phyloP scores from a whole-genome alignment of 2,113 vertebrate genomes.

The Aspiorhynchus laticeps region DNA sequence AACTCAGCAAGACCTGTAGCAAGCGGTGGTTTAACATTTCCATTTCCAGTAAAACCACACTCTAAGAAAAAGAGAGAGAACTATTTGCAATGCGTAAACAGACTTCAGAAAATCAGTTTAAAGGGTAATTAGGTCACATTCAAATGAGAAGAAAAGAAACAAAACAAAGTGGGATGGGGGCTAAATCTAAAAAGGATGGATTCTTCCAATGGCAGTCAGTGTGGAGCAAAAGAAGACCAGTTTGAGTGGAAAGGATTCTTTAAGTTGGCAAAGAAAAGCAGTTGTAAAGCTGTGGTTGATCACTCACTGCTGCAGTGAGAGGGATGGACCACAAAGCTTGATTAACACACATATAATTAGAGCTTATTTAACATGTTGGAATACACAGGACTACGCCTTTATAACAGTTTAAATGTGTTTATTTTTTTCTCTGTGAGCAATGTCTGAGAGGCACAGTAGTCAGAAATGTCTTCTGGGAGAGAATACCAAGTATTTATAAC shows the following conservation, averaged over 20 bases:
- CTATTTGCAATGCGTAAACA: background rate
- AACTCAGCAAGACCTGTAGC: slow-evolving; percentile 25
- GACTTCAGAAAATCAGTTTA: slow-evolving; percentile 28
- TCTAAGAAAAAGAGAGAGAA: background rate
- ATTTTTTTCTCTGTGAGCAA: slow-evolving; percentile 3
- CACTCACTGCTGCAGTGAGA: background rate
- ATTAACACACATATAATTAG: slow-evolving; percentile 52
- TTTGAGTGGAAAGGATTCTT: slow-evolving; percentile 28
- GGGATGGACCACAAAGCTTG: slow-evolving; percentile 26
- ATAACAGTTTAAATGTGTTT: slow-evolving; percentile 22
- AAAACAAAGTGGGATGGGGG: background rate
- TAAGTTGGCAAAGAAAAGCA: slow-evolving; percentile 17
- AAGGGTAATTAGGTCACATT: background rate
- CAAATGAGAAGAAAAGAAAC: slow-evolving; percentile 11
- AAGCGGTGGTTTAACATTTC: background rate
- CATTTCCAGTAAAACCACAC: slow-evolving; percentile 23
- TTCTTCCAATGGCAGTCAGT: background rate
- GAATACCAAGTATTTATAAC: background rate
- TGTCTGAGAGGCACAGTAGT: background rate
- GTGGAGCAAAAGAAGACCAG: background rate
- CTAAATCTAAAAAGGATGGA: background rate
- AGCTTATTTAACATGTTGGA: slow-evolving; percentile 44
- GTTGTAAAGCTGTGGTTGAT: slow-evolving; percentile 38
- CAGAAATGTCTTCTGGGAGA: background rate
- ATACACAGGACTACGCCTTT: slow-evolving; percentile 30